Evolutionary conservation across 1,140 invertebrate species (phyloP).

Genomic region (Onthophagus taurus): DNA sequence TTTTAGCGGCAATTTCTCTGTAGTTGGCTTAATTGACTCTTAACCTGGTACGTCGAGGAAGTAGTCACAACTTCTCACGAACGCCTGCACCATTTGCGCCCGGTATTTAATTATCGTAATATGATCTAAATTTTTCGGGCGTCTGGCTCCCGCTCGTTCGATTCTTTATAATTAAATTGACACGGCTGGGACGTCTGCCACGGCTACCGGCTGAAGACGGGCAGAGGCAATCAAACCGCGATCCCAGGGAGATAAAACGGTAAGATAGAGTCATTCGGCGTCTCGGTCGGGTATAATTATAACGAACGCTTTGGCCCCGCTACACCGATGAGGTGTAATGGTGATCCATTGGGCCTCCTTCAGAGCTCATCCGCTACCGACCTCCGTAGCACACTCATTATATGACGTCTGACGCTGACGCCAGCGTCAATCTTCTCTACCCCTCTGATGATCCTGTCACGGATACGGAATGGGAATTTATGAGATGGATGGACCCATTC

Average conservation of each 20-base stretch:
- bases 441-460: no score
- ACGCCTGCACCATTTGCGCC: constrained; percentile 1
- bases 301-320: constrained; percentile 7
- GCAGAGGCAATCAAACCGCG: constrained; percentile 9
- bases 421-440: no score
- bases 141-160: constrained; percentile 2
- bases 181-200: constrained; percentile 6
- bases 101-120: constrained; percentile 10
- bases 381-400: no score
- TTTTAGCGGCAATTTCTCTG: no score
- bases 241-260: constrained; percentile 8
- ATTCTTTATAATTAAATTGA: constrained; percentile 12
- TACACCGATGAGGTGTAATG: constrained; percentile 9
- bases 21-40: no score
- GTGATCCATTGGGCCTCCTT: constrained; percentile 7
- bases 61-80: no score
- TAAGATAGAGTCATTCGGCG: constrained; percentile 10
- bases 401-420: no score
- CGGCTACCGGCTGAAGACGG: constrained; percentile 7
- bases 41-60: constrained; percentile 1
- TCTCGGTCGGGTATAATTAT: constrained; percentile 8
- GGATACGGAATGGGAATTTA: no score
- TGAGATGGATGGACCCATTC: no score
- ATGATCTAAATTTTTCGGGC: constrained; percentile 9
- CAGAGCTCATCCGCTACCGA: constrained; percentile 1